Conservation (phyloP, 2,888 invertebrate genomes). For the Synanthedon myopaeformis region DNA sequence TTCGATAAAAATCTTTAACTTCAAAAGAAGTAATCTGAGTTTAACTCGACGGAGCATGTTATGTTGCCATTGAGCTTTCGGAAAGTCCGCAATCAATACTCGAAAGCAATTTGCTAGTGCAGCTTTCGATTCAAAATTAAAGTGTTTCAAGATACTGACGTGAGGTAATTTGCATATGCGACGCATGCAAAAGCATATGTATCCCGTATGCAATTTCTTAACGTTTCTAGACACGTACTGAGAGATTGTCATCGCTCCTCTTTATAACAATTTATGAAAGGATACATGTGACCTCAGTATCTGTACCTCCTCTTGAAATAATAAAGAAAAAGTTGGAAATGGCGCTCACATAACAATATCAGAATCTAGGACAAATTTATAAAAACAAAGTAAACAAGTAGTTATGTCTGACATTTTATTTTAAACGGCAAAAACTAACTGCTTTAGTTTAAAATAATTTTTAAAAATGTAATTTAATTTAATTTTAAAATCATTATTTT, state of each 20-base stretch:
- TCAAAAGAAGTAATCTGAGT: too few relatives aligned
- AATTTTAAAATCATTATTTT: too few relatives aligned
- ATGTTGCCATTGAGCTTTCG: too few relatives aligned
- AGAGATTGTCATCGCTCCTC: constrained; percentile 32
- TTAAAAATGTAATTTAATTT: too few relatives aligned
- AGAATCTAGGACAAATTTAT: too few relatives aligned
- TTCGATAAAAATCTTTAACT: too few relatives aligned
- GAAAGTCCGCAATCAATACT: constrained; percentile 15
- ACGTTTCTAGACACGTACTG: constrained; percentile 35
- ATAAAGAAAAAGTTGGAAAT: background rate
- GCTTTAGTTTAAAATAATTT: too few relatives aligned
- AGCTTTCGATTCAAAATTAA: constrained; percentile 14
- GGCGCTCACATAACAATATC: background rate
- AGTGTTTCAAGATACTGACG: constrained; percentile 15
- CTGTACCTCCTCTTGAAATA: background rate
- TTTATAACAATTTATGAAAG: constrained; percentile 11
- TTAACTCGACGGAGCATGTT: constrained; percentile 5
- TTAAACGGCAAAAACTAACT: too few relatives aligned
- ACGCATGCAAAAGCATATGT: background rate
- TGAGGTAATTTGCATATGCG: constrained; percentile 17
- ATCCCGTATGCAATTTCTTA: constrained; percentile 13
- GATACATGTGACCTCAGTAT: constrained; percentile 12
- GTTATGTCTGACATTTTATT: too few relatives aligned
- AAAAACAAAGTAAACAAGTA: too few relatives aligned
- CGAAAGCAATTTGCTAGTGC: constrained; percentile 27